Evolutionary conservation across 1,140 invertebrate genomes (phyloP), one percentile per base, ranked within the genome.

Genomic region (Bradynema listronoti): DNA sequence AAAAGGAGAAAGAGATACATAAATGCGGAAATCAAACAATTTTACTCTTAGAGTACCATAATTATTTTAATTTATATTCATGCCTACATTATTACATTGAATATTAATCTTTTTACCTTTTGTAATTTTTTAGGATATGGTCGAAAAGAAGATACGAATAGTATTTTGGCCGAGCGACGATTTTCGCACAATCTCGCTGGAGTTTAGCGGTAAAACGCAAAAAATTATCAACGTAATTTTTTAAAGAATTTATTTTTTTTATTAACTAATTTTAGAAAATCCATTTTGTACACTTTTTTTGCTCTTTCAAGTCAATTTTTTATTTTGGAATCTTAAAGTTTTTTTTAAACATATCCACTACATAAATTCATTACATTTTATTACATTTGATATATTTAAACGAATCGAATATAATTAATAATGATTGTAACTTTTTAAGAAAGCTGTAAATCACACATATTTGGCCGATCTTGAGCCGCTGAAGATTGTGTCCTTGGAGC

Each of bases 121-220:
- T n/a, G n/a, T n/a, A n/a, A n/a, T n/a, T n/a, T n/a, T n/a, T n/a
- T n/a, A n/a, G n/a, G n/a, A n/a, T n/a, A 50, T 50, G 47, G 50
- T 19, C 11, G 59, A 49, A n/a, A 61, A 56, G 30, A 61, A 61
- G 24, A 32, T 61, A 25, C 56, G 59, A 24, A n/a, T 61, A 5
- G 42, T 61, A 4, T 61, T 61, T n/a, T 61, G 59, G 59, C 55
- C 59, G n/a, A 22, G 27, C 22, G 7, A 58, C 6, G 56, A 61
- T 22, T 58, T 25, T 60, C 57, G 39, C 4, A n/a, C 24, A 1
- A 32, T 61, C 14, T 43, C 51, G 16, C 11, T 27, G 24, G 59
- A 61, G 9, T 61, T 61, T 22, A 33, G 41, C 16, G 41, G 7
- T 19, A 61, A 24, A 45, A 61, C 59, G 7, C 56, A 33, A 32